Base-by-base conservation (phyloP, 2,113 vertebrate species). In the Ondatra zibethicus region DNA sequence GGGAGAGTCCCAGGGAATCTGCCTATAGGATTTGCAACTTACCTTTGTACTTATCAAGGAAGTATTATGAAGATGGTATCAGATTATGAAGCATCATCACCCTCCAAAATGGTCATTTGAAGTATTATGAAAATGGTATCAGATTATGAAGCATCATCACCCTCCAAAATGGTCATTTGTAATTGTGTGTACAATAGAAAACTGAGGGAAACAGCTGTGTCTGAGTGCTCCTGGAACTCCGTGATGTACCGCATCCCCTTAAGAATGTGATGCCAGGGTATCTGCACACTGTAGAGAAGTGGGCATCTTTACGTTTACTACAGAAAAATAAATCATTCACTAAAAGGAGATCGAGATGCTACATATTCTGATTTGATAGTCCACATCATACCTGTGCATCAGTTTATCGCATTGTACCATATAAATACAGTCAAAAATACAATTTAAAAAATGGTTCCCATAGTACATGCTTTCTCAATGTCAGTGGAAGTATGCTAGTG, bases 271-370 rank as follows among this genome's bases (percentile, higher is more conserved):
- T 81, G 45, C 61, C 45, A 72, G 21, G 75, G 39, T 11, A 19
- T 50, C 65, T 50, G 81, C 63, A 91, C 27, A 11, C n/a, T 92
- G 45, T 47, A 47, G 81, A 33, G 91, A 80, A 70, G 52, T 82
- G 19, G 66, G 65, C 21, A 76, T 82, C 61, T 89, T 88, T 86
- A 80, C 65, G 47, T 39, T 31, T 12, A n/a, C 58, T 21, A 58
- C 19, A 58, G 17, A 58, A 58, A 97, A 92, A n/a, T 78, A 10
- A 95, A 55, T 39, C 75, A 68, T 42, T 97, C 68, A 61, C 39
- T 94, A 91, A 85, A 92, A 58, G 21, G 77, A 82, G 31, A 19
- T 58, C 17, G 7, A 68, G 50, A 45, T 76, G 47, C n/a, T 77
- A 55, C 31, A 17, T 76, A 31, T 52, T 39, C 36, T 77, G 55